Evolutionary conservation across 1,140 invertebrate genomes (phyloP), one percentile per base, ranked within the genome.

Genomic region (Lordiphosa clarofinis): DNA sequence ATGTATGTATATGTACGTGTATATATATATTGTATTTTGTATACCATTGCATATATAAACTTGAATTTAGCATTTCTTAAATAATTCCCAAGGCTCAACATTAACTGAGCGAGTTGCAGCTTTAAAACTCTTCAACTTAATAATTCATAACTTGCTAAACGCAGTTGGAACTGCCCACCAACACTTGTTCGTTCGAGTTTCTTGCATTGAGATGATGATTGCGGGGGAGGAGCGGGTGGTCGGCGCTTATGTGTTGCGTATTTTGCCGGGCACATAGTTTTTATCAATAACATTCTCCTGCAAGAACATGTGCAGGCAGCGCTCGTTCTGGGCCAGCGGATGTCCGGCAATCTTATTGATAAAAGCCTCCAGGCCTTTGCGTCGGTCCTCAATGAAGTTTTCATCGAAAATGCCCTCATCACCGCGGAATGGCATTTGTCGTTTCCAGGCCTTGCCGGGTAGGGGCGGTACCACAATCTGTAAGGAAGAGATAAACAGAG

Each of bases 341-440:
- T 99, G 99, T 49, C 98, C 98, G 62, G 98, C 98, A 90, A 99
- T 98, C 92, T 99, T 99, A 91, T 99, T 99, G 72, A 99, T 95
- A 91, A 99, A 99, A 78, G 95, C 92, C 93, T 99, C 99, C 62
- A 99, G 91, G 60, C 97, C 97, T 94, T 99, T 99, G 89, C 98
- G 94, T 79, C 99, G 93, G 74, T 99, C 97, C 91, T 99, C 99
- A 87, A 99, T 99, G 90, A 99, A 99, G 86, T 98, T 97, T 90
- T 99, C 98, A 90, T 99, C 99, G 91, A 98, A 99, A 82, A 99
- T 98, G 8, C 99, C 98, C 93, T 99, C 98, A 90, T 99, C 98
- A 7, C 95, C 94, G 84, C 98, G 92, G 90, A 99, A 99, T 39
- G 99, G 98, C 90, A 99, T 93, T 89, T 99, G 98, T 89, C 97